Evolutionary conservation across 2,797 vertebrate genomes (phyloP).

Genomic region (Trachops cirrhosus): DNA sequence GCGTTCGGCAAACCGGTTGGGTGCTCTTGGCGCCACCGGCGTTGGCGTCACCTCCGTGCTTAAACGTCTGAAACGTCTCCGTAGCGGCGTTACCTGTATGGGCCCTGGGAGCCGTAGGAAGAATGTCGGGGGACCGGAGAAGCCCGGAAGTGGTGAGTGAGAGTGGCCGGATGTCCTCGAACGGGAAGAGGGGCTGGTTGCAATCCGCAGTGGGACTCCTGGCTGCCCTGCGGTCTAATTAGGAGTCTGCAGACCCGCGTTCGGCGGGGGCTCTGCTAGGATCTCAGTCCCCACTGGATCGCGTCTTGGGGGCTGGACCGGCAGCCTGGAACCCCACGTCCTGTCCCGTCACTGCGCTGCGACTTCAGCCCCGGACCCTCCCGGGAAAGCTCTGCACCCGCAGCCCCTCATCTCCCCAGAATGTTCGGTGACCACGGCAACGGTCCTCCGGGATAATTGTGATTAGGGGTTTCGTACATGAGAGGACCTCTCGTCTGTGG

Average conservation of each 20-base stretch:
- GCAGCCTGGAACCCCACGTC: not conserved
- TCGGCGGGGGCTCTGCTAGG: not conserved
- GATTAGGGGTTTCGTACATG: not conserved
- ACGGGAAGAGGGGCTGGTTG: not conserved
- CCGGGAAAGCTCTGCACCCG: not conserved
- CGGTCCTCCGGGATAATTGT: too few species aligned
- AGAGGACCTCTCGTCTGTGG: not conserved
- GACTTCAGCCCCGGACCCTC: not conserved
- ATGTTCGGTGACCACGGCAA: not conserved
- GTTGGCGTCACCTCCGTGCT: not conserved
- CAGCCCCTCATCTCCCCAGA: not conserved
- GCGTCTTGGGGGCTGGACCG: not conserved
- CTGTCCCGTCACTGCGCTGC: too few species aligned
- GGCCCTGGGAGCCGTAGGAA: not conserved
- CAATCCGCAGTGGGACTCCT: too few species aligned
- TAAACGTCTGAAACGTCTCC: not conserved
- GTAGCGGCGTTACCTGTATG: too few species aligned
- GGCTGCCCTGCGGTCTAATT: not conserved
- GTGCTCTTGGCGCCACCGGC: accelerated
- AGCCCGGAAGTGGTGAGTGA: not conserved
- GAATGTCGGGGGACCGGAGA: not conserved
- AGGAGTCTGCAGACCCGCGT: not conserved
- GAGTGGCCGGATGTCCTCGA: not conserved
- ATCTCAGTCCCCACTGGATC: not conserved
- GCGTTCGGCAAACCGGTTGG: accelerated